Evolutionary conservation across 2,888 invertebrate genomes (phyloP).

Genomic region (Heteromyza rotundicornis): DNA sequence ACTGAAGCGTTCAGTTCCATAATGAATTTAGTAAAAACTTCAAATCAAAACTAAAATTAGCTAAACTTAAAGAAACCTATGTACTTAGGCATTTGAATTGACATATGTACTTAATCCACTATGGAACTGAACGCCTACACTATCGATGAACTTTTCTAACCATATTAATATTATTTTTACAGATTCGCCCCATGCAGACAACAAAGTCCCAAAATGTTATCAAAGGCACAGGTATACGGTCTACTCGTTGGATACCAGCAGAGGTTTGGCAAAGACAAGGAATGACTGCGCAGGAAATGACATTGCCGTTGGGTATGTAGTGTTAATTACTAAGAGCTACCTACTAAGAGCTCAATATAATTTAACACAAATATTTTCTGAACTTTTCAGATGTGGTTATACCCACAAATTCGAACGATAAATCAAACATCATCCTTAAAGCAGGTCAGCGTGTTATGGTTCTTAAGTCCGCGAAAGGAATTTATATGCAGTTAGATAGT

Average conservation of each 20-base stretch:
- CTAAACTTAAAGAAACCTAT: too few relatives aligned
- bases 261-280: slow-evolving; percentile 93
- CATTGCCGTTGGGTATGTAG: slow-evolving; percentile 77
- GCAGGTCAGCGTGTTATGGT: slow-evolving; percentile 95
- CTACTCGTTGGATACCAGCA: slow-evolving; percentile 81
- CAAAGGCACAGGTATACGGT: slow-evolving; percentile 61
- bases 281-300: slow-evolving; percentile 95
- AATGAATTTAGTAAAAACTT: too few relatives aligned
- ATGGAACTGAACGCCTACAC: too few relatives aligned
- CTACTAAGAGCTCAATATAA: too few relatives aligned
- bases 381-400: slow-evolving; percentile 82
- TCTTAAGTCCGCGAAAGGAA: slow-evolving; percentile 92
- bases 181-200: slow-evolving; percentile 83
- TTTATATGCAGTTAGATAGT: slow-evolving; percentile 92
- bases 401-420: slow-evolving; percentile 88
- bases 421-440: slow-evolving; percentile 87
- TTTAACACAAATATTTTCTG: slow-evolving; percentile 1
- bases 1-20: too few relatives aligned
- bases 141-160: not conserved
- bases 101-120: too few relatives aligned
- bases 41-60: too few relatives aligned
- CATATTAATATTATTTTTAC: slow-evolving; percentile 32
- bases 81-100: too few relatives aligned
- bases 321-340: too few relatives aligned
- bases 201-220: slow-evolving; percentile 61